These are phyloP conservation scores for Siphamia tubifer DNA, from an alignment of 2,113 vertebrate species.

Conservation along the genomic window DNA sequence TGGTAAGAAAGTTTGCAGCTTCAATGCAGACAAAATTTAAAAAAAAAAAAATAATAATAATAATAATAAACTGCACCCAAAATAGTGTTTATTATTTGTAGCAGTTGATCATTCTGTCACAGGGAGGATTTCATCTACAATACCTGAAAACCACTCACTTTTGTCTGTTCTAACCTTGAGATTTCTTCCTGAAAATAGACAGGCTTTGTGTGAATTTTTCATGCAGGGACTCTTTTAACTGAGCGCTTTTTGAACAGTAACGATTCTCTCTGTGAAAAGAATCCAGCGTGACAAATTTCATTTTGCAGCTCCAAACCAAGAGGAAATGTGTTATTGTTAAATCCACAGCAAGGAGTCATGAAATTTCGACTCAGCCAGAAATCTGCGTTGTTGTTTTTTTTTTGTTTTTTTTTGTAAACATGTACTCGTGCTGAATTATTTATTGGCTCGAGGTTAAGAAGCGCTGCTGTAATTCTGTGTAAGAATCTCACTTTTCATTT, in stretches of 20 bases:
- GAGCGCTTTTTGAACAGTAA: slow-evolving; percentile 22
- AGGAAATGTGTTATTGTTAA: slow-evolving; percentile 24
- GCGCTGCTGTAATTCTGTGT: neutral
- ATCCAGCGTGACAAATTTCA: slow-evolving; percentile 23
- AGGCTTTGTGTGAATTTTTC: slow-evolving; percentile 38
- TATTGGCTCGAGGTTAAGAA: neutral
- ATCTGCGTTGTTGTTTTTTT: neutral
- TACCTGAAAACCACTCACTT: slow-evolving; percentile 6
- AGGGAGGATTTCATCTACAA: neutral
- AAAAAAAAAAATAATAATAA: too few relatives aligned
- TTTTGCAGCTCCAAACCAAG: slow-evolving; percentile 14
- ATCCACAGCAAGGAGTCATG: neutral
- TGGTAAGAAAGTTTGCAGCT: slow-evolving; percentile 10
- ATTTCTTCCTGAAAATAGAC: slow-evolving; percentile 18
- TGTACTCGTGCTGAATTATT: slow-evolving; percentile 8
- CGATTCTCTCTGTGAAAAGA: slow-evolving; percentile 20
- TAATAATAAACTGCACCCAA: too few relatives aligned
- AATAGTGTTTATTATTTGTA: slow-evolving; percentile 10
- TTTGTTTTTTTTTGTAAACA: slow-evolving; percentile 1
- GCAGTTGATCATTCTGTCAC: slow-evolving; percentile 22
- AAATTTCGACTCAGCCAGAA: slow-evolving; percentile 12
- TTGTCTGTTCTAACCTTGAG: slow-evolving; percentile 29
- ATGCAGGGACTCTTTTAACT: slow-evolving; percentile 21
- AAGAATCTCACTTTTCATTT: neutral
- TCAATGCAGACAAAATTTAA: too few relatives aligned